A percentile compares a stretch with the other conserved stretches of the same genome.
phyloP scores from a whole-genome alignment of 1,140 invertebrate genomes.

The Leptoteleia sp. region DNA sequence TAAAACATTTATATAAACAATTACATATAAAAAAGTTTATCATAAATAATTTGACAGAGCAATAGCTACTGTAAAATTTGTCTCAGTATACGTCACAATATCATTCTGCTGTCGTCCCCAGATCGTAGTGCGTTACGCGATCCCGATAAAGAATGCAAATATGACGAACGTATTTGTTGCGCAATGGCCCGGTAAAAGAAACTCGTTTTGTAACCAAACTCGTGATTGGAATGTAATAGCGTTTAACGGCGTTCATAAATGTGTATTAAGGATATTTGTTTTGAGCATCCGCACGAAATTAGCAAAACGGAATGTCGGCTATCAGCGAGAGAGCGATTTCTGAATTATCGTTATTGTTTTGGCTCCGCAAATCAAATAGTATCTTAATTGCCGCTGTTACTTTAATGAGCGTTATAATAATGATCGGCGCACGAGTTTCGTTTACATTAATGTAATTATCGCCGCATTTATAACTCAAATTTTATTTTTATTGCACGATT shows the following conservation, averaged over 20 bases:
- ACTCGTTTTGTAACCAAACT: conserved; percentile 11
- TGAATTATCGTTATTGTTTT: conserved; percentile 40
- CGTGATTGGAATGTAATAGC: conserved; percentile 29
- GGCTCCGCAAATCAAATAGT: conserved; percentile 12
- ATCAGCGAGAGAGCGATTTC: neutral
- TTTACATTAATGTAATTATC: conserved; percentile 40
- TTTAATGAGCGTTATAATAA: conserved; percentile 34
- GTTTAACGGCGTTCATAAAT: conserved; percentile 21
- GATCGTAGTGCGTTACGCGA: neutral
- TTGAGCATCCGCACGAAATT: conserved; percentile 21
- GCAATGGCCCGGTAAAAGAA: conserved; percentile 20
- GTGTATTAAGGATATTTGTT: conserved; percentile 42
- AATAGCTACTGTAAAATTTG: no score
- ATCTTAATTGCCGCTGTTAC: conserved; percentile 31
- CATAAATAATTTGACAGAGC: no score
- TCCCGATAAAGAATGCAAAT: conserved; percentile 16
- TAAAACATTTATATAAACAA: no score
- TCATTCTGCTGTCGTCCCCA: no score
- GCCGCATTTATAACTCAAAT: conserved; percentile 16
- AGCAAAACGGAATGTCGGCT: conserved; percentile 8
- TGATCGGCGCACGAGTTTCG: conserved; percentile 19
- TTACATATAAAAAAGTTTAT: no score
- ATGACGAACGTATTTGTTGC: conserved; percentile 33
- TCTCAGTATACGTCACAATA: no score
- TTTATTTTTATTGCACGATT: neutral